Base-by-base conservation (phyloP, 2,888 invertebrate genomes). In the Coleophora deauratella region DNA sequence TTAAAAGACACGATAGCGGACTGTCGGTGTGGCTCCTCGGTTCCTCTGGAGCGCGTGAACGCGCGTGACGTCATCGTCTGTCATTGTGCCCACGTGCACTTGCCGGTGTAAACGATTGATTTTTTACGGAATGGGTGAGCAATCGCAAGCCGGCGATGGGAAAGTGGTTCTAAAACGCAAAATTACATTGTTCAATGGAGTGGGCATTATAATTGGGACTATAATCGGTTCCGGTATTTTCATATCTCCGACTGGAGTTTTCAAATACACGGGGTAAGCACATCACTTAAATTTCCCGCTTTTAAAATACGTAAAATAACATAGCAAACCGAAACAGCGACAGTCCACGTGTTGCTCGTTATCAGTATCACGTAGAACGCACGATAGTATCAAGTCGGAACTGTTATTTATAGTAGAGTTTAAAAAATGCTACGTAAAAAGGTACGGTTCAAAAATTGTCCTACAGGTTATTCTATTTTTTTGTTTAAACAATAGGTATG, bases 201-300 rank as follows among this genome's bases (percentile, higher is more conserved):
- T 96, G 21, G 93, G 93, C 27, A 90, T 96, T 46, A 96, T 96
- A 60, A 93, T 96, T 34, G 96, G 96, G 32, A 92, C 93, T 27
- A 95, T 96, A 59, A 93, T 96, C 51, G 97, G 97, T 35, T 90
- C 95, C 45, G 97, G 97, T 39, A 97, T 97, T 57, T 97, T 97
- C 73, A 92, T 97, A 55, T 92, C 95, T 27, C 97, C 96, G n/a
- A 92, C 94, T 50, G 93, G 92, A 54, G 92, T 93, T 49, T 91
- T 89, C 62, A 57, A 70, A 42, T 85, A 88, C 55, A 91, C 91
- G 33, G 86, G 88, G 88, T 90, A 70, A 89, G 89, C 82, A 37
- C 45, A n/a, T 21, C 47, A 41, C 40, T 60, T 35, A 48, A 57
- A 48, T 61, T 71, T 76, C 67, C 66, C 75, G 75, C 72, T 51